Percentiles rank a stretch among this genome's conserved stretches.
phyloP scores from a whole-genome alignment of 2,113 vertebrate genomes.

The Riparia riparia region DNA sequence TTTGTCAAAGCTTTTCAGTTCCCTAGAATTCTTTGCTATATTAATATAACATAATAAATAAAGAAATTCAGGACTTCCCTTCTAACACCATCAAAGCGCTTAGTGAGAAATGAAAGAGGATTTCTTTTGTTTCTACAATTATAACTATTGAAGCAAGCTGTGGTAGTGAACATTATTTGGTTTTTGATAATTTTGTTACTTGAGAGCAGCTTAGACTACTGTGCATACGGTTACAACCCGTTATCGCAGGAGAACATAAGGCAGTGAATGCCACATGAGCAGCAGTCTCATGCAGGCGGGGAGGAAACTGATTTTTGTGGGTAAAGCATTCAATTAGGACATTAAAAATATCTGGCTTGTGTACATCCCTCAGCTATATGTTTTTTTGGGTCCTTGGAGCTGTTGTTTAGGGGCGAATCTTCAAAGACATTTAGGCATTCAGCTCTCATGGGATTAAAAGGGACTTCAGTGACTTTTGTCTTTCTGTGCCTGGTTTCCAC shows the following conservation, averaged over 20 bases:
- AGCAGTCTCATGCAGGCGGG: neutral
- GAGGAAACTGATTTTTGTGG: neutral
- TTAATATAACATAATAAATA: constrained; percentile 10
- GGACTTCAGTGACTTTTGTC: neutral
- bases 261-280: neutral
- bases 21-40: neutral
- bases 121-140: constrained; percentile 45
- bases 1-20: constrained; percentile 19
- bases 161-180: neutral
- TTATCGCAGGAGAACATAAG: neutral
- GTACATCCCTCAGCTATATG: neutral
- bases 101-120: constrained; percentile 20
- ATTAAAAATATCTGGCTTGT: neutral
- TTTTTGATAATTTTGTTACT: constrained; percentile 26
- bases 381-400: neutral
- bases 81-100: constrained; percentile 33
- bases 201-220: constrained; percentile 22
- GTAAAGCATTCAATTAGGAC: neutral
- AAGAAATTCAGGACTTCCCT: neutral
- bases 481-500: neutral
- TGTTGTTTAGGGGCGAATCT: neutral
- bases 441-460: neutral
- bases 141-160: neutral
- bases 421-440: neutral
- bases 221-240: neutral